Percentiles rank a stretch among this genome's conserved stretches.
These are phyloP conservation scores for Microtus oregoni DNA, from an alignment of 2,113 vertebrate species.

Conservation along the genomic window DNA sequence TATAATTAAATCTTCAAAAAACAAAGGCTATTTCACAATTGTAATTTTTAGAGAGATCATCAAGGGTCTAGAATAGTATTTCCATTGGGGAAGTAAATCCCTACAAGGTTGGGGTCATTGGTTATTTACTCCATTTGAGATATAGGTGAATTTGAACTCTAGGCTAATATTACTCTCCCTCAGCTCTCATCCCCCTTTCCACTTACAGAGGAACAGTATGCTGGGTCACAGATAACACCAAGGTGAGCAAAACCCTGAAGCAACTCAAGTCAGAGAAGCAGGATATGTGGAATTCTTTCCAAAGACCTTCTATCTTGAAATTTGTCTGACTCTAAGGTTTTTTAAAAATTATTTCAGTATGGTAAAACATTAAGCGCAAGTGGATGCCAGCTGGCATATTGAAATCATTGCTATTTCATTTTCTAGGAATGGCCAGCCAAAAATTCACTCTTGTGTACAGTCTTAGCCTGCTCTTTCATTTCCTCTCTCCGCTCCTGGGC, in stretches of 20 bases:
- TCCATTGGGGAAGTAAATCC: constrained; percentile 20
- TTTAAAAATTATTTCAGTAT: constrained; percentile 68
- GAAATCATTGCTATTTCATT: constrained; percentile 72
- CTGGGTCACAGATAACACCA: background rate
- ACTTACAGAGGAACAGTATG: background rate
- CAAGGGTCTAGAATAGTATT: background rate
- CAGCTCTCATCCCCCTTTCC: constrained; percentile 16
- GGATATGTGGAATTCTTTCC: constrained; percentile 26
- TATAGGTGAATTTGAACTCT: constrained; percentile 1
- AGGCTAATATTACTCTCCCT: background rate
- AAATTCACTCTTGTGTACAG: constrained; percentile 65
- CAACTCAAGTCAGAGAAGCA: constrained; percentile 23
- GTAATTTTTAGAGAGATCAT: background rate
- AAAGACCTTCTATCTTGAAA: constrained; percentile 53
- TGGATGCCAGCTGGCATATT: constrained; percentile 75
- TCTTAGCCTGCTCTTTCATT: constrained; percentile 47
- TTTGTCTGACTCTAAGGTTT: constrained; percentile 40
- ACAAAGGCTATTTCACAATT: background rate
- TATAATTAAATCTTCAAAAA: constrained; percentile 19
- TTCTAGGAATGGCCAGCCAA: constrained; percentile 69
- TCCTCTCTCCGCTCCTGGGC: constrained; percentile 20
- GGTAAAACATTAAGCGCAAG: constrained; percentile 67
- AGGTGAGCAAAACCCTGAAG: background rate
- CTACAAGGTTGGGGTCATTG: background rate
- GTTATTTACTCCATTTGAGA: background rate